Percentiles rank a stretch among this genome's conserved stretches.
phyloP scores from a whole-genome alignment of 2,888 invertebrate species.

The Myathropa florea region DNA sequence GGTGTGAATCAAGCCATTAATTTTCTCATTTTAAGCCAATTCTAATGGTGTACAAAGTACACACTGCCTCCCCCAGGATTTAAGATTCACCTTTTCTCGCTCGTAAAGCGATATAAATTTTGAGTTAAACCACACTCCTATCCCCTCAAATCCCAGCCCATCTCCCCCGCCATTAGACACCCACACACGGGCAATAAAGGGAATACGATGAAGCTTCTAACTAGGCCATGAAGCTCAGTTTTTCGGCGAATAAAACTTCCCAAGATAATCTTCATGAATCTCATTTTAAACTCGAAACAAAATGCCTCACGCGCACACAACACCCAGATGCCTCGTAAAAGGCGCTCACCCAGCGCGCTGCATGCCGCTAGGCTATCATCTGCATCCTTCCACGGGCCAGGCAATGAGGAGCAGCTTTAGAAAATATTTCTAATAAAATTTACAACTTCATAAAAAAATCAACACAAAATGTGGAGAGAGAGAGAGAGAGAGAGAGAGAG shows the following conservation, averaged over 20 bases:
- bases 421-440: constrained; percentile 40
- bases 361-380: constrained; percentile 1
- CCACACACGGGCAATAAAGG: constrained; percentile 21
- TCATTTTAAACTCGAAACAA: constrained; percentile 12
- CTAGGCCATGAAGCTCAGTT: not conserved
- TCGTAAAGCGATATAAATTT: constrained; percentile 31
- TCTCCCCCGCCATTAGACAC: not conserved
- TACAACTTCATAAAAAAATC: constrained; percentile 39
- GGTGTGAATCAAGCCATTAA: constrained; percentile 6
- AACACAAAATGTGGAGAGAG: constrained; percentile 1
- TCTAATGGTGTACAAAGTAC: constrained; percentile 12
- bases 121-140: not conserved
- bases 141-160: not conserved
- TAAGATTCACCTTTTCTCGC: constrained; percentile 10
- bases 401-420: not conserved
- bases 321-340: constrained; percentile 1
- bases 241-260: constrained; percentile 6
- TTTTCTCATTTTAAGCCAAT: constrained; percentile 3
- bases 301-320: not conserved
- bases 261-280: constrained; percentile 20
- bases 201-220: constrained; percentile 8
- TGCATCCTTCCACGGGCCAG: not conserved
- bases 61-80: not conserved
- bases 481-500: not conserved
- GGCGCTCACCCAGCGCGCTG: no score